Evolutionary conservation across 2,888 invertebrate species (phyloP), one percentile per base, ranked within the genome.

Genomic region (Cynaeus angustus): DNA sequence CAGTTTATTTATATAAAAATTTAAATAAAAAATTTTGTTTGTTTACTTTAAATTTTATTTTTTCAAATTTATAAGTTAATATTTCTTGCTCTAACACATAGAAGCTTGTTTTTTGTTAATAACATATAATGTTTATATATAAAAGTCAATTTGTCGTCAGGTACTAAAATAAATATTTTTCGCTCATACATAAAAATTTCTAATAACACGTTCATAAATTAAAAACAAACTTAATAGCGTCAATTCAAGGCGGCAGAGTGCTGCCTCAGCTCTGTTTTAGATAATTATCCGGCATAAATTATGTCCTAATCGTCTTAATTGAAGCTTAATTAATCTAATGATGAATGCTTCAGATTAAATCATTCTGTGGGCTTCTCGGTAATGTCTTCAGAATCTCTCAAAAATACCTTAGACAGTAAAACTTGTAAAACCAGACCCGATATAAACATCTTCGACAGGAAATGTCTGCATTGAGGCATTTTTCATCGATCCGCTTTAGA

Each of bases 391-490:
- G 46, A 16, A 16, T 7, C 16, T 1, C 1, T n/a, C 46, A 21
- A 16, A 55, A 21, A 4, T 38, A 28, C 21, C 10, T 8, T 14
- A 16, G 43, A 4, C 14, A 56, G 38, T 4, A 56, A 56, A 37
- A 33, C 33, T n/a, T 75, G 77, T 75, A 77, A 75, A 77, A 75
- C 75, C 75, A 71, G 77, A 75, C 73, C 52, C 72, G 62, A 64
- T 58, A 48, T 56, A 43, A 45, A 43, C 48, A 61, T 61, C 59
- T 59, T 30, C 45, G 52, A 61, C 37, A 48, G 13, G 33, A 65
- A 65, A 53, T 38, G 41, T 64, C 52, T 64, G 50, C 33, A 16
- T 52, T 38, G 14, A 65, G 16, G 46, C 50, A 55, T 55, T 43
- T 55, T 55, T 55, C 65, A 45, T 65, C 45, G 55, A 56, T 46